Evolutionary conservation across 2,113 vertebrate genomes (phyloP), one percentile per base, ranked within the genome.

Genomic region (Etia nguti): DNA sequence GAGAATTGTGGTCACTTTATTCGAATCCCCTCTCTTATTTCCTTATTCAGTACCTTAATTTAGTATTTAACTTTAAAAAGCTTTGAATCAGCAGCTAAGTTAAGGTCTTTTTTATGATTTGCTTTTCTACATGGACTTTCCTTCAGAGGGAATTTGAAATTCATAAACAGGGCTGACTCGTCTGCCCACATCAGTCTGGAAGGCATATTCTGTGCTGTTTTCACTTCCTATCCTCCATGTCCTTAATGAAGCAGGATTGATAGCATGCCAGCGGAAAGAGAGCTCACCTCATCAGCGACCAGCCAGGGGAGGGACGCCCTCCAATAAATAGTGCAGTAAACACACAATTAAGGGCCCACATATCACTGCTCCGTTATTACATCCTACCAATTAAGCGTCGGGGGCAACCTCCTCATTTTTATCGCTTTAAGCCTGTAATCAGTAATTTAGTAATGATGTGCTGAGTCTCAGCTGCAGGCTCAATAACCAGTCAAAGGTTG

Each of bases 241-340:
- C 88, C 85, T 87, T 95, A 95, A 95, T 95, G 93, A 94, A 94
- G 89, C 90, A 93, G 89, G 92, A 96, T 94, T 95, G 93, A 96
- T 94, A 81, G 89, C 92, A 83, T 26, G 83, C 87, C 85, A 65
- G 89, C 89, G 56, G 88, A 92, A 92, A 91, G 86, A 92, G 88
- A 41, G 81, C 88, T 92, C 92, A 93, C 86, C 94, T 96, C 93
- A 94, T 94, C 94, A 94, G 89, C 91, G 34, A 91, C 84, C 84
- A 90, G 89, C 92, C 90, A 75, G 68, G 87, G 92, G 91, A 93
- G 79, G 83, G 89, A 92, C 43, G 36, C 90, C 91, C 89, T 88
- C 89, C 92, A 95, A 94, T 95, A 95, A 95, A 95, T 95, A 94
- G 87, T 93, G 91, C 88, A 73, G 90, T 92, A 95, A 96, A 94